Base-by-base conservation (phyloP, 1,140 invertebrate species). In the Lasioglossum baleicum region DNA sequence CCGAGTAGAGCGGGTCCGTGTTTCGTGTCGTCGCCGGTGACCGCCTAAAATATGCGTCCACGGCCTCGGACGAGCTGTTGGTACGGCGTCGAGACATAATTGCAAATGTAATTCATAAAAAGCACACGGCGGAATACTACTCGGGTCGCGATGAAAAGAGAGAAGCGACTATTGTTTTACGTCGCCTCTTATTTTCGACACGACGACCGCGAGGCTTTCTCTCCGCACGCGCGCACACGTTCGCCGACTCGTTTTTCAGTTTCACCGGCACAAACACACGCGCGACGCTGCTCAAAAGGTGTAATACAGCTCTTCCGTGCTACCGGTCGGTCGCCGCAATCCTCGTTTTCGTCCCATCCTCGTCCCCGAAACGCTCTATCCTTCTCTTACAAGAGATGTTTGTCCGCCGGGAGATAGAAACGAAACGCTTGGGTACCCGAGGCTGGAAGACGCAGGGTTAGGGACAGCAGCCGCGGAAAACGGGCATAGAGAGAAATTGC, bases 21-120 rank as follows among this genome's bases (percentile, higher is more conserved):
- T 22, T 42, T 7, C 69, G 60, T 63, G 72, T 68, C 58, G 63
- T 64, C 61, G 65, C 69, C 44, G 53, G n/a, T 61, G 26, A 80
- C 61, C 53, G 53, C 31, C 69, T 81, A 65, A 85, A 85, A 85
- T 84, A 84, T 84, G 40, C 58, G 64, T 22, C 48, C 42, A 40
- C 44, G n/a, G 51, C n/a, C 56, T n/a, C 42, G 40, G 48, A 68
- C 66, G 68, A 61, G 67, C 48, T 42, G 31, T 20, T 53, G 44
- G 61, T 48, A 63, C 56, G 42, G 48, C 48, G 60, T 10, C 40
- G 44, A 48, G 22, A 73, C 83, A 86, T 89, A 88, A 90, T 90
- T 89, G 82, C 83, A 81, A 88, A 85, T 83, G 84, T 88, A 88
- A 89, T 89, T 90, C 80, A 85, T 87, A 87, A 88, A 84, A 84